A percentile compares a stretch with the other conserved stretches of the same genome.
Conservation (phyloP, 2,113 vertebrate species). For the Microtus pennsylvanicus region DNA sequence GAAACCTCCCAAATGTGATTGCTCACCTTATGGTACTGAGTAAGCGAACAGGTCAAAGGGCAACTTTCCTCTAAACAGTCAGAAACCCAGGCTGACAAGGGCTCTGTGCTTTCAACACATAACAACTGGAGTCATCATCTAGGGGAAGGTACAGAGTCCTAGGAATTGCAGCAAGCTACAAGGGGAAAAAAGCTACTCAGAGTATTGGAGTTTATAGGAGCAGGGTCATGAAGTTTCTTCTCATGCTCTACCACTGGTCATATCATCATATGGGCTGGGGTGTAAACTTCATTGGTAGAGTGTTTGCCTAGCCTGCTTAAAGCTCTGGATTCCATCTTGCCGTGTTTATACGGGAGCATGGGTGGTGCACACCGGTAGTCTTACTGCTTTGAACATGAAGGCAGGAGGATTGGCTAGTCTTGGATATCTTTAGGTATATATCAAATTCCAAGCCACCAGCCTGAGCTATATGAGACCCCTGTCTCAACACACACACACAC, state of each 20-base stretch:
- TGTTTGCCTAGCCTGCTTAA: background rate
- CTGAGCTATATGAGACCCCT: background rate
- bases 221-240: background rate
- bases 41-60: conserved; percentile 3
- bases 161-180: conserved; percentile 1
- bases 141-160: background rate
- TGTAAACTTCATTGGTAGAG: background rate
- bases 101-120: background rate
- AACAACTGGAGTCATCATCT: background rate
- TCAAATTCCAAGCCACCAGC: background rate
- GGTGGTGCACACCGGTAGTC: background rate
- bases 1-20: conserved; percentile 9
- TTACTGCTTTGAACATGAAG: background rate
- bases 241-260: background rate
- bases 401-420: background rate
- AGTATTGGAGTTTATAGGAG: conserved; percentile 1
- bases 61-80: background rate
- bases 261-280: background rate
- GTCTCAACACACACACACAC: background rate
- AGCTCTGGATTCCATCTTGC: background rate
- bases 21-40: background rate
- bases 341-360: background rate
- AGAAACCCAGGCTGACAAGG: conserved; percentile 25
- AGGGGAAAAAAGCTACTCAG: conserved; percentile 1
- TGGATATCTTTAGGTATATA: background rate